phyloP scores from a whole-genome alignment of 2,113 vertebrate species.

The Notiomystis cincta region DNA sequence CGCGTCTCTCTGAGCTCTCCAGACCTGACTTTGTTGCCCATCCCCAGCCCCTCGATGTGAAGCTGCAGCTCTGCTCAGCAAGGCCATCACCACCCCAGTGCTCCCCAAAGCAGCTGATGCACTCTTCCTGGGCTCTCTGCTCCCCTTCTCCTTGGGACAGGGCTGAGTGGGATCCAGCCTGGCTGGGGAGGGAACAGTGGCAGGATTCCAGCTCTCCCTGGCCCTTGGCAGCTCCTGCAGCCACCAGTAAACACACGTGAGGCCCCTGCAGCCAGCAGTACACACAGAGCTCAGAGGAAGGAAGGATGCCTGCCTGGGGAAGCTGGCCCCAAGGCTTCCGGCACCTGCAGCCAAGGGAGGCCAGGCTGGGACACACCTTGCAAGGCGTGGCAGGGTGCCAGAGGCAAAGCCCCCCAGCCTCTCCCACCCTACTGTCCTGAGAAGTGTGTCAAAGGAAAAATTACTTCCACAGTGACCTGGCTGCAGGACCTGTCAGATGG shows the following conservation, averaged over 20 bases:
- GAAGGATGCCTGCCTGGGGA: neutral
- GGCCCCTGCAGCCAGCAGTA: neutral
- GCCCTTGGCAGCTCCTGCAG: neutral
- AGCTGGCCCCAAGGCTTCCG: neutral
- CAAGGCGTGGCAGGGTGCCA: no score
- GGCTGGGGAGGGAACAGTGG: neutral
- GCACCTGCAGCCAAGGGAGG: neutral
- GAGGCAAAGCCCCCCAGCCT: neutral
- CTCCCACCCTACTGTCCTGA: neutral
- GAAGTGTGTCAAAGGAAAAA: neutral
- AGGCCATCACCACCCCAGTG: rapidly evolving
- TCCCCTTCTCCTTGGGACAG: neutral
- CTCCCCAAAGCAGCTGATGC: neutral
- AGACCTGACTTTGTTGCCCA: rapidly evolving
- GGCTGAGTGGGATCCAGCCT: neutral
- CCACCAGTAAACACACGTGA: neutral
- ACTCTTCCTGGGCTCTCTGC: rapidly evolving
- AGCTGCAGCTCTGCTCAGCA: neutral
- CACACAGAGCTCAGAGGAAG: neutral
- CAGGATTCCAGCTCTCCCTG: neutral
- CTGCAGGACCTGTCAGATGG: neutral
- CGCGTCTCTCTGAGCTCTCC: rapidly evolving
- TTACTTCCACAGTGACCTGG: neutral
- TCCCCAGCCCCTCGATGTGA: rapidly evolving
- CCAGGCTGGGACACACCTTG: rapidly evolving